Conservation (phyloP, 2,113 vertebrate species). For the Gasterosteus aculeatus region DNA sequence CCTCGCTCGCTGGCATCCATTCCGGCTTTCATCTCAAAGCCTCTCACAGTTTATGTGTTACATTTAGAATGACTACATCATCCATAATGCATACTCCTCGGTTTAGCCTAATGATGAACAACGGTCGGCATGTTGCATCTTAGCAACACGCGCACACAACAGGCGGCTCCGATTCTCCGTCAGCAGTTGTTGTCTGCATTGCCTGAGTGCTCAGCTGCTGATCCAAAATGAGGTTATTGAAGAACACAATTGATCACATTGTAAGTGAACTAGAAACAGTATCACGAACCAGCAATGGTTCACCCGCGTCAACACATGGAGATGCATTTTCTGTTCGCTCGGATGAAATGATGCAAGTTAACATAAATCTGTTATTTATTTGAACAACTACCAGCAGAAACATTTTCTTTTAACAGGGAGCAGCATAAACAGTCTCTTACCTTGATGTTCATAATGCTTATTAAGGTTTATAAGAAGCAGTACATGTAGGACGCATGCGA, state of each 20-base stretch:
- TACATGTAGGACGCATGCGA: too few species aligned
- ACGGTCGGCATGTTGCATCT: slow-evolving; percentile 22
- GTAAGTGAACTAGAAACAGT: slow-evolving; percentile 48
- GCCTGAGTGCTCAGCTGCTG: slow-evolving; percentile 12
- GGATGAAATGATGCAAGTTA: too few species aligned
- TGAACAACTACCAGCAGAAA: background rate
- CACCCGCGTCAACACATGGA: slow-evolving; percentile 10
- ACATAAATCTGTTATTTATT: too few species aligned
- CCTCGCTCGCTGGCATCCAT: slow-evolving; percentile 40
- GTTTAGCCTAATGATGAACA: slow-evolving; percentile 45
- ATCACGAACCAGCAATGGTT: background rate
- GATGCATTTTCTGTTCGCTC: too few species aligned
- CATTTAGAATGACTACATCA: slow-evolving; percentile 46
- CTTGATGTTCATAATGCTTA: too few species aligned
- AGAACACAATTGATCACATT: slow-evolving; percentile 64
- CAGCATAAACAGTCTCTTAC: too few species aligned
- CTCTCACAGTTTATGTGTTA: slow-evolving; percentile 48
- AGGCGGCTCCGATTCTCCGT: slow-evolving; percentile 32
- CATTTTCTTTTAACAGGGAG: too few species aligned
- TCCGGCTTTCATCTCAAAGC: slow-evolving; percentile 53
- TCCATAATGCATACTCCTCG: slow-evolving; percentile 64
- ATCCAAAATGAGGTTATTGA: slow-evolving; percentile 61
- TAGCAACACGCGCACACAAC: slow-evolving; percentile 7
- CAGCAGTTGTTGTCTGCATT: slow-evolving; percentile 17
- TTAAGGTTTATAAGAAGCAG: too few species aligned